Evolutionary conservation across 2,797 vertebrate species (phyloP), one percentile per base, ranked within the genome.

Genomic region (Selene dorsalis): DNA sequence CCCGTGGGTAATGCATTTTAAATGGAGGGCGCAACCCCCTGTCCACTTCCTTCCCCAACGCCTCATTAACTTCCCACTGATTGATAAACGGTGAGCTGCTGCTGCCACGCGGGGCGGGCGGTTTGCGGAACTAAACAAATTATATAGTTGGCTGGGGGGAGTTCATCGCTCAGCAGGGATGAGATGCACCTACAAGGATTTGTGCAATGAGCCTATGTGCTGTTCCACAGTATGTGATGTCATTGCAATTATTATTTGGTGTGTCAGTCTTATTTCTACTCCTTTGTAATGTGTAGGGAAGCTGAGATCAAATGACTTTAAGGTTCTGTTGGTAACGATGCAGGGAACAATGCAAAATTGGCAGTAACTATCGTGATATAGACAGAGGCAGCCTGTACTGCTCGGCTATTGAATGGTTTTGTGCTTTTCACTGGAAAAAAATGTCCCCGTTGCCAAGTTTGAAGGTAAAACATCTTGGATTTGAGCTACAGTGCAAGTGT

Each of bases 51-150:
- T 43, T 57, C 45, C 45, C 61, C 47, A 11, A 57, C 0, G 73
- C 82, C 87, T 94, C 88, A 90, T 91, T 92, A 92, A 89, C 84
- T 78, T 73, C 61, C 48, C 38, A 20, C 84, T 83, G 88, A 92
- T 89, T 92, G 91, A 91, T 88, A 88, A 88, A 89, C 82, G 79
- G 67, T 45, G 80, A 81, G 77, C 63, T 50, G 72, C 63, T 39
- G 82, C 73, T 60, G 80, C 73, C 71, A 66, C 61, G 69, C 4
- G 0, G 60, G 60, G 56, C 4, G 1, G 45, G 53, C 24, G 41
- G 63, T 67, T 75, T 6, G 67, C 56, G 64, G 82, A 69, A 80
- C 84, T 69, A 65, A 69, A 64, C 61, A 74, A 80, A 60, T 75
- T 73, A 73, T 75, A 73, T 43, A 56, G 17, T 56, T 76, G 62